Conservation (phyloP, 2,113 vertebrate genomes). For the Nothoprocta perdicaria region DNA sequence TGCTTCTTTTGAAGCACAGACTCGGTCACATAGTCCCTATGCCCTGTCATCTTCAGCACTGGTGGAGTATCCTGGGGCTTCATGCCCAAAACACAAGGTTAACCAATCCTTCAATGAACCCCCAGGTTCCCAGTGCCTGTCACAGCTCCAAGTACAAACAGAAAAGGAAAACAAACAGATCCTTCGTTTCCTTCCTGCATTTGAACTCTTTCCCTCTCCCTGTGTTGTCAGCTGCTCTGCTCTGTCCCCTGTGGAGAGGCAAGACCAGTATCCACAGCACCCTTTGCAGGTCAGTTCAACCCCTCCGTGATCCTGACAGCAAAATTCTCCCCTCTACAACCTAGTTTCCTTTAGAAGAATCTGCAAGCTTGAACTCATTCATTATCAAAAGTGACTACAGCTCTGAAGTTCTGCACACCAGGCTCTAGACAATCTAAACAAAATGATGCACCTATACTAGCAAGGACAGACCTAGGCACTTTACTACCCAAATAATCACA, state of each 20-base stretch:
- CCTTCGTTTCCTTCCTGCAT: background rate
- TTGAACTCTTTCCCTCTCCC: constrained; percentile 23
- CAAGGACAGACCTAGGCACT: background rate
- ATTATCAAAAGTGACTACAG: background rate
- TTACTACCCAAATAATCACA: accelerated
- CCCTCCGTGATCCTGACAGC: accelerated
- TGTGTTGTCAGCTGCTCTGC: constrained; percentile 59
- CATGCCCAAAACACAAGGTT: background rate
- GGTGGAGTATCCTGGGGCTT: accelerated
- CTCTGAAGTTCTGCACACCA: accelerated
- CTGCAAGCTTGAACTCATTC: background rate
- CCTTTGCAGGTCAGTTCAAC: background rate
- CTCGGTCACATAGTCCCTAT: accelerated
- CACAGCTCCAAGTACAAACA: background rate
- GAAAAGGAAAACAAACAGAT: constrained; percentile 15
- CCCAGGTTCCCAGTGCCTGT: background rate
- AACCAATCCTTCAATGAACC: background rate
- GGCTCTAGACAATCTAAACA: background rate
- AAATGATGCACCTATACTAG: background rate
- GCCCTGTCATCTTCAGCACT: background rate
- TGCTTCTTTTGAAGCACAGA: background rate
- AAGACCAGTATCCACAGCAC: background rate
- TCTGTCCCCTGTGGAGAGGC: background rate
- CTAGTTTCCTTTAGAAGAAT: background rate
- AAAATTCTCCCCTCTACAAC: background rate